Percentiles rank a stretch among this genome's conserved stretches.
phyloP scores from a whole-genome alignment of 1,140 invertebrate genomes.

The Mya arenaria region DNA sequence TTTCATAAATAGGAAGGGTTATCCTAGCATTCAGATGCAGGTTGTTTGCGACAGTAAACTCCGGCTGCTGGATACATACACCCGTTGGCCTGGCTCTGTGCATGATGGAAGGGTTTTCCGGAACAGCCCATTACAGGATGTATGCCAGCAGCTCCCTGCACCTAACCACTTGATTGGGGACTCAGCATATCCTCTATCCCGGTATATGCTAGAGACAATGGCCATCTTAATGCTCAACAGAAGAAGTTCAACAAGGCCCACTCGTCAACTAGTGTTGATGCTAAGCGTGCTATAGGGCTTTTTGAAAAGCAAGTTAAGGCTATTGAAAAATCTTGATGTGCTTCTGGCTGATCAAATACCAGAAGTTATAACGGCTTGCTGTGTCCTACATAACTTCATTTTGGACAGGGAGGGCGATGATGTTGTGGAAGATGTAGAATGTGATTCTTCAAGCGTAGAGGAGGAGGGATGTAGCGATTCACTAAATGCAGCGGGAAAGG shows the following conservation, averaged over 20 bases:
- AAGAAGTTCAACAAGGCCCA: background rate
- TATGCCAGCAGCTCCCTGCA: background rate
- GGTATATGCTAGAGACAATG: slow-evolving; percentile 1
- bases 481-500: background rate
- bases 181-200: background rate
- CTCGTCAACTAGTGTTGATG: background rate
- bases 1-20: background rate
- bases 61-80: too few species aligned
- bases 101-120: slow-evolving; percentile 21
- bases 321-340: background rate
- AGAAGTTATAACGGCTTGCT: background rate
- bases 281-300: background rate
- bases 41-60: too few species aligned
- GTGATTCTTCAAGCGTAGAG: too few species aligned
- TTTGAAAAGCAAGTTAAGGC: background rate
- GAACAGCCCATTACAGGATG: background rate
- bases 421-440: background rate
- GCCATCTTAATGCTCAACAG: background rate
- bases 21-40: too few species aligned
- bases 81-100: slow-evolving; percentile 6
- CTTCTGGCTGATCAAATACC: background rate
- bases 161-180: background rate
- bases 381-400: slow-evolving; percentile 13
- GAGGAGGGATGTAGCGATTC: too few species aligned
- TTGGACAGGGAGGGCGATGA: background rate